Evolutionary conservation across 2,113 vertebrate species (phyloP), one percentile per base, ranked within the genome.

Genomic region (Gallinago media): DNA sequence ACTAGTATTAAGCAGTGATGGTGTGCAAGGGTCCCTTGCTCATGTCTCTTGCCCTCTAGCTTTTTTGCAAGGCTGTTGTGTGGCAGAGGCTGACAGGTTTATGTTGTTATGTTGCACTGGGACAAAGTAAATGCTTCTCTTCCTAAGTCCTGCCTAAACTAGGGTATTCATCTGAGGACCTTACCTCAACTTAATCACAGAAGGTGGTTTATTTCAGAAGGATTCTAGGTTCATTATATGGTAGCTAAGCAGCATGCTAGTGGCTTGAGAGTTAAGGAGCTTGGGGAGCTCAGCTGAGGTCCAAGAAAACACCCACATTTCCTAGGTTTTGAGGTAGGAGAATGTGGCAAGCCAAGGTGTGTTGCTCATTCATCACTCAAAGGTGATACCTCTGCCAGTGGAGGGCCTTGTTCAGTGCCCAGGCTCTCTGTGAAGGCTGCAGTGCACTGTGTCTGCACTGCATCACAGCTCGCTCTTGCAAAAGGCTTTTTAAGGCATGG

Each of bases 281-380:
- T 25, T 34, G 26, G 54, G 19, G 21, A 54, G 36, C 29, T 79
- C 52, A 38, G 10, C 15, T 59, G 77, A 78, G 15, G 18, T 54
- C 46, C 46, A 16, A 59, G 49, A 67, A 80, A 86, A 63, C 17
- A 46, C 8, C 6, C 26, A 5, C 4, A 5, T 83, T 88, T 54
- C 32, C 20, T 63, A 1, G 40, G 9, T 5, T 85, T 96, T 71
- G 3, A 8, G 8, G 22, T 78, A 77, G 59, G 13, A 87, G 29
- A 47, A 36, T 0, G 0, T 54, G 31, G 25, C 19, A 81, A 81
- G 65, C 22, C 15, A 32, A 50, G 73, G 54, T 27, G 10, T 15
- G 22, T 42, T 34, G 50, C 3, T 27, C 42, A 50, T 29, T 31
- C 0, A 0, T 74, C 55, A 50, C 55, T 79, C 34, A 21, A 59